phyloP scores from a whole-genome alignment of 2,113 vertebrate species.

The Perca fluviatilis region DNA sequence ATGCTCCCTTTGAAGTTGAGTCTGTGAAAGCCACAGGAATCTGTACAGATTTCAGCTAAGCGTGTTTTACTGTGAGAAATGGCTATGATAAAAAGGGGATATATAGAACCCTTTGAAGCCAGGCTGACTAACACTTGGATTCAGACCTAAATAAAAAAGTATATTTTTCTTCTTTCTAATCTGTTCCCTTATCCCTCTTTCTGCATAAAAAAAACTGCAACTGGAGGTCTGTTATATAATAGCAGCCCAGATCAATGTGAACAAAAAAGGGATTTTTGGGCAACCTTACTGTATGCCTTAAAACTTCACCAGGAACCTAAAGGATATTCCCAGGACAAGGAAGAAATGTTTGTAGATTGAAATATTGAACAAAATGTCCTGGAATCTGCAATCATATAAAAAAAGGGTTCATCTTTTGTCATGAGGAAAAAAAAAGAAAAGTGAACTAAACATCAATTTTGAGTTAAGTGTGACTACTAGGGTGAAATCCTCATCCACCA shows the following conservation, averaged over 20 bases:
- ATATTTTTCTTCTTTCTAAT: constrained; percentile 20
- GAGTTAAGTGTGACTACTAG: background rate
- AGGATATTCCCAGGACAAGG: background rate
- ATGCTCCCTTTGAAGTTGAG: constrained; percentile 74
- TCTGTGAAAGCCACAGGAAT: constrained; percentile 72
- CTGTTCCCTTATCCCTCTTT: constrained; percentile 26
- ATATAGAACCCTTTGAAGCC: constrained; percentile 73
- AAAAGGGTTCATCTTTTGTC: background rate
- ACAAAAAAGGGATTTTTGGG: background rate
- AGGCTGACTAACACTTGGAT: constrained; percentile 60
- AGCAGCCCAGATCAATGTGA: constrained; percentile 42
- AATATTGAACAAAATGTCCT: background rate
- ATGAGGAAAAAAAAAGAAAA: no score
- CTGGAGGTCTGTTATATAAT: constrained; percentile 31
- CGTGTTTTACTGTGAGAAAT: constrained; percentile 73
- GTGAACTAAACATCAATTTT: background rate
- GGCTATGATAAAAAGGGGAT: constrained; percentile 52
- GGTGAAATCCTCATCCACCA: constrained; percentile 1
- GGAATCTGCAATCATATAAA: background rate
- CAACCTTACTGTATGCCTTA: background rate
- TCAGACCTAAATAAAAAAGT: constrained; percentile 49
- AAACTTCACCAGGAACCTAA: background rate
- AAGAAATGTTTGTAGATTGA: background rate
- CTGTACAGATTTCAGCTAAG: constrained; percentile 74
- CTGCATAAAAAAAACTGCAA: constrained; percentile 43